Percentiles rank a stretch among this genome's conserved stretches.
phyloP scores from a whole-genome alignment of 2,113 vertebrate species.

The Cisticola juncidis region DNA sequence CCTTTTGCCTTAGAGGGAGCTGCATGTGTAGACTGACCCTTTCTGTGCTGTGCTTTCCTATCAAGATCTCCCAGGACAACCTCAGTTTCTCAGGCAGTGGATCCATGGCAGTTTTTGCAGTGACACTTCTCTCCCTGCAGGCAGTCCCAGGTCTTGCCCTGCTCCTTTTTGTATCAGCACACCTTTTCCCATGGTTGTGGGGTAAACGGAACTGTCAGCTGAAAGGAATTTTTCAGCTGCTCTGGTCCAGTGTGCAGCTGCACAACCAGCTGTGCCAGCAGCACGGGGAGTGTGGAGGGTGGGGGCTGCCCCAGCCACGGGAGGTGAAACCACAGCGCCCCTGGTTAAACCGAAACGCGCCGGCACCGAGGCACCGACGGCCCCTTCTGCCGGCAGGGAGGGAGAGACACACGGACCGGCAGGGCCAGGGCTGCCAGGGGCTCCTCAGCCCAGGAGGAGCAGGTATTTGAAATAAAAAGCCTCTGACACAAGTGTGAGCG shows the following conservation, averaged over 20 bases:
- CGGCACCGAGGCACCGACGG: not conserved
- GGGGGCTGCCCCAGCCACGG: not conserved
- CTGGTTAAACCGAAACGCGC: not conserved
- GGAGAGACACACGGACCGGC: not conserved
- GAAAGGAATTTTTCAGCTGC: not conserved
- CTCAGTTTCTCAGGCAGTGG: not conserved
- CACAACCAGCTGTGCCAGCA: conserved; percentile 1
- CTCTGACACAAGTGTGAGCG: not conserved
- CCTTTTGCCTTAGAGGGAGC: conserved; percentile 8
- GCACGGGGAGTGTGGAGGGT: not conserved
- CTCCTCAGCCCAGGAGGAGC: not conserved
- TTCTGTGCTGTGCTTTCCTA: not conserved
- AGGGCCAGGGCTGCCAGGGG: no score
- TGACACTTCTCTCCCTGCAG: not conserved
- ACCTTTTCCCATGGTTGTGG: not conserved
- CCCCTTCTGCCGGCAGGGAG: not conserved
- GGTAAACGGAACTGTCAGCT: not conserved
- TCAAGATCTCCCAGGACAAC: not conserved
- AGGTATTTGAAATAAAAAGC: not conserved
- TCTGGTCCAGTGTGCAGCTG: not conserved
- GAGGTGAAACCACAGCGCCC: not conserved
- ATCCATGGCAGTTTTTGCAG: not conserved
- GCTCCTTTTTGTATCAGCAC: not conserved
- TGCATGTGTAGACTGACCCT: not conserved
- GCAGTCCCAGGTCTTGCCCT: not conserved